Evolutionary conservation across 2,797 vertebrate genomes (phyloP), one percentile per base, ranked within the genome.

Genomic region (Neosilurus hyrtlii): DNA sequence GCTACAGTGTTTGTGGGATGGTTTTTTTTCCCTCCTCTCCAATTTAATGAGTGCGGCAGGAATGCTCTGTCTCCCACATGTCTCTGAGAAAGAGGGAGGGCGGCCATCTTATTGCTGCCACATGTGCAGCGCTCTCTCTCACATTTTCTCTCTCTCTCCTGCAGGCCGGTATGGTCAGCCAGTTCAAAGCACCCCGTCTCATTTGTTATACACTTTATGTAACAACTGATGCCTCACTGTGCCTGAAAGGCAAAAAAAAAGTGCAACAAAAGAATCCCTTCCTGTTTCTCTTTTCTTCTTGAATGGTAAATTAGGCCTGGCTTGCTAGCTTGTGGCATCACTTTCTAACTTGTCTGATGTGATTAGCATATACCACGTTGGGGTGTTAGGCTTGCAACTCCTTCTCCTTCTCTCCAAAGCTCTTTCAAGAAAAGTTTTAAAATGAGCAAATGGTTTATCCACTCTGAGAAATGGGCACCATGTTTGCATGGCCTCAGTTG

Each of bases 161-260:
- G 90, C 92, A 92, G 92, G 91, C 92, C 86, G 92, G 92, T 94
- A 93, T 94, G 94, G 94, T 95, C 94, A 94, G 91, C 90, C 90
- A 90, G 93, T 94, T 95, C 94, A 94, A 95, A 95, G 94, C 89
- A 86, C 87, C 89, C 87, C 79, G 87, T 85, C 92, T 95, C 94
- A 94, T 95, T 94, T 94, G 94, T 95, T 94, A 94, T 92, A 93
- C 93, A 93, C 93, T 93, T 94, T 90, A 92, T 92, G 93, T 93
- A 94, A 93, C 91, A 89, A 90, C 88, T 88, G 84, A 93, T 91
- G 91, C 90, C 88, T 90, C 89, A 75, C 86, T 73, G 89, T 66
- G 88, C 91, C 91, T 91, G 90, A 88, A 57, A 84, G 63, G 66
- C 43, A 43, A 82, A 88, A 89, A 88, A 51, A 59, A 83, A 89